Conservation (phyloP, 2,797 vertebrate genomes). For the Alcedo quadribrachys region DNA sequence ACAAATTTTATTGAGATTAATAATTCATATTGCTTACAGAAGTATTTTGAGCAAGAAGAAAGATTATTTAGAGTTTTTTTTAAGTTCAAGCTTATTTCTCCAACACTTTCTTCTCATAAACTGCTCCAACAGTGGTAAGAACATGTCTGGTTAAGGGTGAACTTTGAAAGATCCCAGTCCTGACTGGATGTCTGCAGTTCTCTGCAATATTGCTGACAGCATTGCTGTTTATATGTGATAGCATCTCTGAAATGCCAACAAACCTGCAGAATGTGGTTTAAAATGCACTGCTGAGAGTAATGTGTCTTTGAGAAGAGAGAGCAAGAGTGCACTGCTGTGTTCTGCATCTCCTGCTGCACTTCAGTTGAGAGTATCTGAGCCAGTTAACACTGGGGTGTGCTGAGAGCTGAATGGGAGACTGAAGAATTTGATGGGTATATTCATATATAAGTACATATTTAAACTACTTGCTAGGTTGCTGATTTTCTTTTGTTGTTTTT, state of each 20-base stretch:
- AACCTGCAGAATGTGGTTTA: not conserved
- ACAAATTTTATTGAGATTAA: not conserved
- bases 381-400: not conserved
- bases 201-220: not conserved
- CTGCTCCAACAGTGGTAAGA: not conserved
- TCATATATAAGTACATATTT: not conserved
- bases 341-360: not conserved
- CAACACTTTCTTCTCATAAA: not conserved
- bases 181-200: not conserved
- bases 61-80: not conserved
- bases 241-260: not conserved
- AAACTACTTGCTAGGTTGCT: not conserved
- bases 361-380: not conserved
- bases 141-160: not conserved
- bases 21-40: not conserved
- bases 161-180: not conserved
- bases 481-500: constrained; percentile 49
- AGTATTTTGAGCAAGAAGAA: not conserved
- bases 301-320: not conserved
- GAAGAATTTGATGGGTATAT: not conserved
- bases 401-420: not conserved
- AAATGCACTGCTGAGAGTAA: not conserved
- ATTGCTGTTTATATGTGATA: not conserved
- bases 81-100: not conserved
- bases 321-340: not conserved